Evolutionary conservation across 2,797 vertebrate genomes (phyloP).

Genomic region (Dendrocincla tyrannina): DNA sequence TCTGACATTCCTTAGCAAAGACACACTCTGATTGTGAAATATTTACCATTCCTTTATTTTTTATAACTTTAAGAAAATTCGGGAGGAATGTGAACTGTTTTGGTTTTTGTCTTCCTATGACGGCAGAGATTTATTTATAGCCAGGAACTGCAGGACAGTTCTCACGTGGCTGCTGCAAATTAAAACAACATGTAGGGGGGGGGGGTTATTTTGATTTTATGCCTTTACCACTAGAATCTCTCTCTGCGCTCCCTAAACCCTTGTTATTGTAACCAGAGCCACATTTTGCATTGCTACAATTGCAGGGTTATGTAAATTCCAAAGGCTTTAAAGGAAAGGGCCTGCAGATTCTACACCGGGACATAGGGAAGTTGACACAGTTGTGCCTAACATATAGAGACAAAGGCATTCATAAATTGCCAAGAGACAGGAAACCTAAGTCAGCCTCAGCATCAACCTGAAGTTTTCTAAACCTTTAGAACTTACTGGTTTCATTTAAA

Average conservation of each 20-base stretch:
- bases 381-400: conserved; percentile 9
- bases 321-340: conserved; percentile 63
- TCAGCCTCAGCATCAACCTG: background rate
- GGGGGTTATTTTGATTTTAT: conserved; percentile 66
- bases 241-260: conserved; percentile 56
- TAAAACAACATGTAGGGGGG: conserved; percentile 73
- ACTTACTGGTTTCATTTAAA: background rate
- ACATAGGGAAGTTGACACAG: conserved; percentile 11
- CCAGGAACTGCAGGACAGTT: conserved; percentile 66
- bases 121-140: conserved; percentile 77
- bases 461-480: conserved; percentile 7
- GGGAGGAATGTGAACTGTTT: conserved; percentile 53
- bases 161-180: conserved; percentile 79
- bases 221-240: conserved; percentile 54
- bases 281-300: conserved; percentile 61
- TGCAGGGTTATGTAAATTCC: conserved; percentile 75
- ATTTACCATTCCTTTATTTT: conserved; percentile 44
- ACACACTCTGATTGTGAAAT: conserved; percentile 25
- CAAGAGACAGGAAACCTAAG: background rate
- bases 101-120: conserved; percentile 64
- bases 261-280: conserved; percentile 77
- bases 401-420: conserved; percentile 31
- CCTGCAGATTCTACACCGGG: conserved; percentile 17
- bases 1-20: background rate
- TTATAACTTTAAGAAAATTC: conserved; percentile 37